Evolutionary conservation across 1,140 invertebrate species (phyloP).

Genomic region (Rhyzopertha dominica): DNA sequence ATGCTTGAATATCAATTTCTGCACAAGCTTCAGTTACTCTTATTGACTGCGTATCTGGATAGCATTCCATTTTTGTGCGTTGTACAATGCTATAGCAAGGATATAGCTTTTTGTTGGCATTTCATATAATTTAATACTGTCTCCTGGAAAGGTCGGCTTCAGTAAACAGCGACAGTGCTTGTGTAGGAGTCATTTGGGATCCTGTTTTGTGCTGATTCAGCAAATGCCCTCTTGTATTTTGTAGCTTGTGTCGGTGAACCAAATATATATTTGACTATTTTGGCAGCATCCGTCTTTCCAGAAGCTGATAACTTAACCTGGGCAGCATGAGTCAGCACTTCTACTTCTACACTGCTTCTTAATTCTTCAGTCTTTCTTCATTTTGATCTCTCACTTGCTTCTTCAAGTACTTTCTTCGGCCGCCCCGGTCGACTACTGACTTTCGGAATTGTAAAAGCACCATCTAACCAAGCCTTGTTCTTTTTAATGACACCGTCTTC

Average conservation of each 20-base stretch:
- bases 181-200: conserved; percentile 21
- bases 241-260: neutral
- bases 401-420: conserved; percentile 24
- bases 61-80: conserved; percentile 36
- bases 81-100: conserved; percentile 32
- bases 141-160: conserved; percentile 30
- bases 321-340: conserved; percentile 25
- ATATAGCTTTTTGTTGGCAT: conserved; percentile 26
- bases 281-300: conserved; percentile 21
- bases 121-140: conserved; percentile 33
- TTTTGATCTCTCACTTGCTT: too few relatives aligned
- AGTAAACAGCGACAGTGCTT: conserved; percentile 33
- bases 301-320: conserved; percentile 16
- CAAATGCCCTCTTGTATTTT: conserved; percentile 2
- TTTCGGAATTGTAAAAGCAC: conserved; percentile 8
- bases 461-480: conserved; percentile 20
- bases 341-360: conserved; percentile 13
- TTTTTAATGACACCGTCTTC: conserved; percentile 19
- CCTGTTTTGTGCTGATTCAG: conserved; percentile 16
- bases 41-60: conserved; percentile 24
- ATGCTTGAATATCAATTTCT: conserved; percentile 34
- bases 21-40: conserved; percentile 32
- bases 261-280: conserved; percentile 21
- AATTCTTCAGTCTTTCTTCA: conserved; percentile 33
- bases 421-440: conserved; percentile 15